Evolutionary conservation across 1,140 invertebrate species (phyloP), one percentile per base, ranked within the genome.

Genomic region (Eriosoma lanigerum): DNA sequence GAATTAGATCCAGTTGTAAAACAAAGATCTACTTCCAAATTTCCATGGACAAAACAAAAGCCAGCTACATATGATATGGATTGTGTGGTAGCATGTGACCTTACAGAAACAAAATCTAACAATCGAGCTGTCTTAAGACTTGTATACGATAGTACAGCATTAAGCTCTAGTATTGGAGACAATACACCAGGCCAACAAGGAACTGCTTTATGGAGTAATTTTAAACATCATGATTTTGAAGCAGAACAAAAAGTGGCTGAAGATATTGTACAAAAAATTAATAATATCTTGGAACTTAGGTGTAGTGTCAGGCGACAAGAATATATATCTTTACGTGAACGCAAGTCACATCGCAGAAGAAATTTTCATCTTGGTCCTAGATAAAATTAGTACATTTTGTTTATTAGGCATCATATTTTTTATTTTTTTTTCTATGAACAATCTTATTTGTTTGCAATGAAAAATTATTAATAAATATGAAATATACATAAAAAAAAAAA

Each of bases 181-280:
- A 72, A 44, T 62, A 62, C 70, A 21, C 72, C 56, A 17, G 62
- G 73, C 58, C 62, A 81, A 60, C 76, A 56, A 56, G 68, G 46
- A 32, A 62, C 68, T 21, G 44, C 62, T 48, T 66, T 82, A n/a
- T 82, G 82, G 81, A 81, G 70, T 60, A 72, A 81, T 86, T 96
- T 94, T 84, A 95, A 96, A 86, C 91, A 92, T 84, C 92, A 94
- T 81, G 93, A 96, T 85, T 96, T 96, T 85, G 94, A 96, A 87
- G 90, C 92, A 26, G 93, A 95, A 81, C 87, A 90, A 19, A 87
- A 88, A 13, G 90, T 89, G 2, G 93, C 93, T 12, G 89, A 91
- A 83, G 92, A 94, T 86, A 95, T 97, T 44, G 92, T 95, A 5
- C 90, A 92, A 80, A 96, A 96, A 88, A 89, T 96, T 3, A 95